Evolutionary conservation across 2,113 vertebrate genomes (phyloP).

Genomic region (Jacana jacana): DNA sequence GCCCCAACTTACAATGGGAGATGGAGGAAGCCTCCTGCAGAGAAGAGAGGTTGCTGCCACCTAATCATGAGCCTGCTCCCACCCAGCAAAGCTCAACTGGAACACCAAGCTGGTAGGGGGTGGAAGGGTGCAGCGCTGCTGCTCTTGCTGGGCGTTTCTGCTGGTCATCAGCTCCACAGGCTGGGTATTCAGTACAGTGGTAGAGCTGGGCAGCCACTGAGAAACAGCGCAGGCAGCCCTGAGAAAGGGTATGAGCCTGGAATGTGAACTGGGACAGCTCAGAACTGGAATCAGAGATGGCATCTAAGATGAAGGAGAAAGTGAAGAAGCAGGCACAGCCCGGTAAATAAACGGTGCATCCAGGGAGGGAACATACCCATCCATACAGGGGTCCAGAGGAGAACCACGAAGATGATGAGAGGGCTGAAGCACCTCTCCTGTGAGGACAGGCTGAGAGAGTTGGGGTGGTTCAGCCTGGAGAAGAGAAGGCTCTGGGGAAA

Average conservation of each 20-base stretch:
- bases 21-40: neutral
- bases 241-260: fast-evolving
- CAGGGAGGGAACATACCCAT: fast-evolving
- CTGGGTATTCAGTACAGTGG: neutral
- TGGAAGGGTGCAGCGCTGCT: fast-evolving
- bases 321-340: fast-evolving
- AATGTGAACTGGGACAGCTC: neutral
- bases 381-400: too few relatives aligned
- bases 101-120: too few relatives aligned
- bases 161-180: neutral
- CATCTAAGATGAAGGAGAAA: neutral
- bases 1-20: too few relatives aligned
- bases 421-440: too few relatives aligned
- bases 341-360: neutral
- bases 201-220: neutral
- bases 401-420: too few relatives aligned
- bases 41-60: neutral
- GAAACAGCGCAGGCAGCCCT: too few relatives aligned
- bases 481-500: too few relatives aligned
- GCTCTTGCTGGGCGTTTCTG: neutral
- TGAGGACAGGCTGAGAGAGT: too few relatives aligned
- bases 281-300: neutral
- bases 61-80: too few relatives aligned
- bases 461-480: too few relatives aligned
- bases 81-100: neutral